phyloP scores from a whole-genome alignment of 2,888 invertebrate species.

The Sinhomidia bicolor region DNA sequence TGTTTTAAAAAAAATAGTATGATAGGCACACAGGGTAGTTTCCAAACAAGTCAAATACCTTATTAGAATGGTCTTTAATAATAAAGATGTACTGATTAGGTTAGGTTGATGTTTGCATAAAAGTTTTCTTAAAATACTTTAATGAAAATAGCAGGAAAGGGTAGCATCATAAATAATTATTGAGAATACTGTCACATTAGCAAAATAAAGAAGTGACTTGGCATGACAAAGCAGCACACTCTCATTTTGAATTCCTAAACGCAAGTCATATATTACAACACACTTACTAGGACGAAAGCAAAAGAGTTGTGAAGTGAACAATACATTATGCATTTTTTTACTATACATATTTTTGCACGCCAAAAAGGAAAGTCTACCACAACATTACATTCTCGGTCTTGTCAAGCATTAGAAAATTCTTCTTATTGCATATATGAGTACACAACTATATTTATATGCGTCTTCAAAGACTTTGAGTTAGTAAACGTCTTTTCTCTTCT shows the following conservation, averaged over 20 bases:
- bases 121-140: too few relatives aligned
- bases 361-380: not conserved
- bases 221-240: not conserved
- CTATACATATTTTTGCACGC: not conserved
- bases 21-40: too few relatives aligned
- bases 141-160: too few relatives aligned
- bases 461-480: not conserved
- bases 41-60: too few relatives aligned
- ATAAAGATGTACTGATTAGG: too few relatives aligned
- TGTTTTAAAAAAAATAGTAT: too few relatives aligned
- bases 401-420: not conserved
- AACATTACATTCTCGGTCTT: constrained; percentile 8
- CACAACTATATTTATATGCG: too few relatives aligned
- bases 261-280: not conserved
- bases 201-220: not conserved
- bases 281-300: too few relatives aligned
- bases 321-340: constrained; percentile 1
- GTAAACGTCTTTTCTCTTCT: not conserved
- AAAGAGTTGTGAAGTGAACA: not conserved
- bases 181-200: not conserved
- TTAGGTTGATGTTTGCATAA: too few relatives aligned
- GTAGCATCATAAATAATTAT: not conserved
- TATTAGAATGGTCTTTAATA: too few relatives aligned
- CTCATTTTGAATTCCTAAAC: not conserved
- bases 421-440: constrained; percentile 2